Percentiles rank a stretch among this genome's conserved stretches.
Evolutionary conservation across 2,797 vertebrate genomes (phyloP).

Genomic region (Alosa sapidissima): DNA sequence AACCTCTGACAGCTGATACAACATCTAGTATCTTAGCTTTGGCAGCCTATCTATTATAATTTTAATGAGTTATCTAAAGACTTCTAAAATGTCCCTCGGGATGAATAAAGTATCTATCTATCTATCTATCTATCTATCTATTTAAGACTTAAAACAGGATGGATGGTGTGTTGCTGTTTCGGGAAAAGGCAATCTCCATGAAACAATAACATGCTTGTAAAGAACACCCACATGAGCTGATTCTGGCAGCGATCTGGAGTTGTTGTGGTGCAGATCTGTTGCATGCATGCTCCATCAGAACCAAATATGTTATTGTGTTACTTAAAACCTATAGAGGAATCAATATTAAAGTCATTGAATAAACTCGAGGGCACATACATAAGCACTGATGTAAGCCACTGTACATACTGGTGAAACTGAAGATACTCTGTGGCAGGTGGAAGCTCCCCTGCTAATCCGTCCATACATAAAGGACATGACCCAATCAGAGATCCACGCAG

Average conservation of each 20-base stretch:
- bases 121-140: not conserved
- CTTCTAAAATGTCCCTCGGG: not conserved
- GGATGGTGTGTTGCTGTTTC: not conserved
- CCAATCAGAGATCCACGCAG: conserved; percentile 89
- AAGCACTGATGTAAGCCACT: not conserved
- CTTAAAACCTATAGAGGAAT: not conserved
- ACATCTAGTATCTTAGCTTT: not conserved
- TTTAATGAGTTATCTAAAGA: no score
- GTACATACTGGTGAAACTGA: not conserved
- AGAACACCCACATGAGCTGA: not conserved
- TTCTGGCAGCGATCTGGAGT: not conserved
- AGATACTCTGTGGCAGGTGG: conserved; percentile 72
- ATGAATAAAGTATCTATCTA: not conserved
- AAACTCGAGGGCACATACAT: not conserved
- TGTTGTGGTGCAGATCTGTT: not conserved
- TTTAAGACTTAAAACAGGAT: not conserved
- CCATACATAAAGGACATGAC: conserved; percentile 94
- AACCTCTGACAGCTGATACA: not conserved
- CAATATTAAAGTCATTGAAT: not conserved
- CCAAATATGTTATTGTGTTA: not conserved
- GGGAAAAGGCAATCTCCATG: not conserved
- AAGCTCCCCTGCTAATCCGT: conserved; percentile 89
- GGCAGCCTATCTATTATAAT: not conserved
- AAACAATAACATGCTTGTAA: not conserved
- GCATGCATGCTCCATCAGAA: not conserved